phyloP scores from a whole-genome alignment of 2,888 invertebrate genomes.

The Sympetrum striolatum region DNA sequence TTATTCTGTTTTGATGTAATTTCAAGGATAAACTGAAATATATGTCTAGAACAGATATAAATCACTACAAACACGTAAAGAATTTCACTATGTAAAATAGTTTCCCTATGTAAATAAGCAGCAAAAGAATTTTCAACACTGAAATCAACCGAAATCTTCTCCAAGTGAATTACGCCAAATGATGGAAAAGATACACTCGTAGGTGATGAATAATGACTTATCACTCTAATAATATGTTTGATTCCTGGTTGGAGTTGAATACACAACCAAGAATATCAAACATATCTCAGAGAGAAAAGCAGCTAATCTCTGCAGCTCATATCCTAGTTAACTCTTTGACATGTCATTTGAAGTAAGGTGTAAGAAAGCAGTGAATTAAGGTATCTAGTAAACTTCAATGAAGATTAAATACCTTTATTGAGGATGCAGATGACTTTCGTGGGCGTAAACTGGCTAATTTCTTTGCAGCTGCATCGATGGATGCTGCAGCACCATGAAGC shows the following conservation, averaged over 20 bases:
- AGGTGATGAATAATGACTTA: conserved; percentile 50
- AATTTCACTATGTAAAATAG: too few species aligned
- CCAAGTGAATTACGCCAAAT: neutral
- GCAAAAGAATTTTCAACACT: too few species aligned
- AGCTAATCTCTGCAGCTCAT: neutral
- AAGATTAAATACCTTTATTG: neutral
- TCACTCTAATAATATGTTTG: conserved; percentile 98
- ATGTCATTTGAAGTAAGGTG: neutral
- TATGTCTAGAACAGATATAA: too few species aligned
- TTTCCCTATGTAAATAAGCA: too few species aligned
- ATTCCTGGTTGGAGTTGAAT: conserved; percentile 91
- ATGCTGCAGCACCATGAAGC: conserved; percentile 93
- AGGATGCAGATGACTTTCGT: conserved; percentile 58
- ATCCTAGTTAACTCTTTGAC: neutral
- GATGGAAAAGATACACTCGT: neutral
- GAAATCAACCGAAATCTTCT: too few species aligned
- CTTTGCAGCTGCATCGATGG: conserved; percentile 97
- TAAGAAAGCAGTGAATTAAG: too few species aligned
- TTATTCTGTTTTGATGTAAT: too few species aligned
- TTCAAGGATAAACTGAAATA: too few species aligned
- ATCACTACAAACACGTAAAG: too few species aligned
- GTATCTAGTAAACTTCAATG: too few species aligned
- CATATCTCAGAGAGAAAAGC: conserved; percentile 87
- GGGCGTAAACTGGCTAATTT: conserved; percentile 92
- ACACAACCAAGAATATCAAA: conserved; percentile 99